Percentiles rank a stretch among this genome's conserved stretches.
These are phyloP conservation scores for Thomomys bottae DNA, from an alignment of 2,113 vertebrate genomes.

Conservation along the genomic window DNA sequence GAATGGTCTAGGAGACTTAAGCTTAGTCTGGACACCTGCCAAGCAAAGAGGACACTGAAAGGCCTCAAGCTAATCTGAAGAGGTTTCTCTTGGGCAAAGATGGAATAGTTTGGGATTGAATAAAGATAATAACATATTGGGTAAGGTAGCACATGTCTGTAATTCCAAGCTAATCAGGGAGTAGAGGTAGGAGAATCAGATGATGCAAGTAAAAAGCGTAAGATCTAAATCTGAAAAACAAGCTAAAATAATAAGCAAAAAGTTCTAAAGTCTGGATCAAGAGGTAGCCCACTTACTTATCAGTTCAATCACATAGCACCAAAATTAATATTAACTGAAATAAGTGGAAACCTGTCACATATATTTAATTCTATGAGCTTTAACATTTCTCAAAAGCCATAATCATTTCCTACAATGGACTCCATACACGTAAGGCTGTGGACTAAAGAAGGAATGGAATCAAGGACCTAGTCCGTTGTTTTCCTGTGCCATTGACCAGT, in stretches of 20 bases:
- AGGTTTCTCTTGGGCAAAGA: neutral
- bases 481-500: neutral
- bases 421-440: neutral
- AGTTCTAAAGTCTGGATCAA: no score
- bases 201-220: no score
- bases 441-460: neutral
- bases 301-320: no score
- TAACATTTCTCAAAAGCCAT: neutral
- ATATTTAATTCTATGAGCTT: conserved; percentile 14
- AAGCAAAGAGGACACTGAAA: accelerated
- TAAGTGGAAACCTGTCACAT: neutral
- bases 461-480: neutral
- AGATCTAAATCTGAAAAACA: no score
- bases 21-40: neutral
- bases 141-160: no score
- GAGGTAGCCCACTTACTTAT: no score
- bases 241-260: no score
- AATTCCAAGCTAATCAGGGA: no score
- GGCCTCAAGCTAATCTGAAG: neutral
- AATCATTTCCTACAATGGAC: neutral
- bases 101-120: neutral
- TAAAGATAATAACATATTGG: neutral
- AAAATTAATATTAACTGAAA: neutral
- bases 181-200: no score
- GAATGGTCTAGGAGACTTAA: neutral